Evolutionary conservation across 92 coral and sea anemone genomes (phyloP).

Genomic region (Phenganax stokvisi): DNA sequence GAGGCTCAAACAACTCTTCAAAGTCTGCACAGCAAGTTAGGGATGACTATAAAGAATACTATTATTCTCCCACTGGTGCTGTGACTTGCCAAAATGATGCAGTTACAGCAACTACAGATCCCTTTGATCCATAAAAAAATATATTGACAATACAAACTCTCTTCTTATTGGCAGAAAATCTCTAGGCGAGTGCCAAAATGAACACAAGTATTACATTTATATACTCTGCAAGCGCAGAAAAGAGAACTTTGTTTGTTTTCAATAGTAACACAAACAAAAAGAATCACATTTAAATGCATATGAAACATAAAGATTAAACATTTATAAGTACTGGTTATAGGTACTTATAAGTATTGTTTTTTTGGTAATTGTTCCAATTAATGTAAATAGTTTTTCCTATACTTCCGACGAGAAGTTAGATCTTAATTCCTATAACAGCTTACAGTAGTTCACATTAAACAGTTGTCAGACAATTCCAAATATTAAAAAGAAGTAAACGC

Average conservation of each 20-base stretch:
- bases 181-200: constrained; percentile 4
- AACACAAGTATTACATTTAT: not conserved
- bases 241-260: constrained; percentile 19
- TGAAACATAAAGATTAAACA: not conserved
- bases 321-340: constrained; percentile 11
- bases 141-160: not conserved
- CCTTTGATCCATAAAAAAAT: constrained; percentile 40
- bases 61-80: constrained; percentile 38
- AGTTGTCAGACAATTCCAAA: too few relatives aligned
- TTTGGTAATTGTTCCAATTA: not conserved
- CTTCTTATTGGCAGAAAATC: constrained; percentile 18
- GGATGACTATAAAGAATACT: constrained; percentile 39
- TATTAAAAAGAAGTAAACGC: too few relatives aligned
- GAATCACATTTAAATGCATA: not conserved
- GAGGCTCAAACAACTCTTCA: constrained; percentile 40
- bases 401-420: too few relatives aligned
- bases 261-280: constrained; percentile 2
- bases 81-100: constrained; percentile 34
- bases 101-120: constrained; percentile 33
- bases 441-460: too few relatives aligned
- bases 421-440: too few relatives aligned
- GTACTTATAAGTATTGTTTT: too few relatives aligned
- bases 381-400: too few relatives aligned
- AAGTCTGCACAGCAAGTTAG: constrained; percentile 27
- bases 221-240: constrained; percentile 12